Conservation (phyloP, 2,113 vertebrate genomes). For the Pipa parva region DNA sequence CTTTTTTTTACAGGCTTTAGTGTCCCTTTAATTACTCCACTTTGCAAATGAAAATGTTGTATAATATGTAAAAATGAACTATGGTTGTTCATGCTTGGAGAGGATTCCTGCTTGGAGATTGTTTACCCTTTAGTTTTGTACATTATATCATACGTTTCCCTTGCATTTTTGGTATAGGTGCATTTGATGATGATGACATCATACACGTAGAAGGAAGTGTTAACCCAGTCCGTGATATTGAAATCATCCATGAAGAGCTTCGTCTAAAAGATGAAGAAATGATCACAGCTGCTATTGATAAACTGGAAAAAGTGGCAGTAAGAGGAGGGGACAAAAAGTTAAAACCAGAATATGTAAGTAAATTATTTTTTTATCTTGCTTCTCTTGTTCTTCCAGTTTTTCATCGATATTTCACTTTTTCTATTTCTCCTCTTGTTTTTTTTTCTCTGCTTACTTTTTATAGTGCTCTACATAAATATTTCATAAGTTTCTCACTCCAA, state of each 20-base stretch:
- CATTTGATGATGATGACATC: conserved; percentile 97
- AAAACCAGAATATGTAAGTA: conserved; percentile 95
- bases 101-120: too few relatives aligned
- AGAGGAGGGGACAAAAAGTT: conserved; percentile 88
- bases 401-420: too few relatives aligned
- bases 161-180: conserved; percentile 61
- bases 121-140: background rate
- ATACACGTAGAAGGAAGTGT: conserved; percentile 93
- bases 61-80: too few relatives aligned
- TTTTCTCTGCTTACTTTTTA: background rate
- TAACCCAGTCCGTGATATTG: conserved; percentile 89
- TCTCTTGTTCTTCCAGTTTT: too few relatives aligned
- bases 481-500: too few relatives aligned
- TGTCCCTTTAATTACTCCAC: too few relatives aligned
- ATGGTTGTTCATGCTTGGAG: too few relatives aligned
- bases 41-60: too few relatives aligned
- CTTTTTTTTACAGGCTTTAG: too few relatives aligned
- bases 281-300: conserved; percentile 84
- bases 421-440: too few relatives aligned
- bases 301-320: conserved; percentile 89
- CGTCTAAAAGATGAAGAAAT: conserved; percentile 89
- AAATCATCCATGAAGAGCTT: conserved; percentile 91
- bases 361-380: conserved; percentile 20
- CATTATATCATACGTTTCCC: background rate
- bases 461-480: too few relatives aligned